Evolutionary conservation across 2,113 vertebrate genomes (phyloP), one percentile per base, ranked within the genome.

Genomic region (Platanista minor): DNA sequence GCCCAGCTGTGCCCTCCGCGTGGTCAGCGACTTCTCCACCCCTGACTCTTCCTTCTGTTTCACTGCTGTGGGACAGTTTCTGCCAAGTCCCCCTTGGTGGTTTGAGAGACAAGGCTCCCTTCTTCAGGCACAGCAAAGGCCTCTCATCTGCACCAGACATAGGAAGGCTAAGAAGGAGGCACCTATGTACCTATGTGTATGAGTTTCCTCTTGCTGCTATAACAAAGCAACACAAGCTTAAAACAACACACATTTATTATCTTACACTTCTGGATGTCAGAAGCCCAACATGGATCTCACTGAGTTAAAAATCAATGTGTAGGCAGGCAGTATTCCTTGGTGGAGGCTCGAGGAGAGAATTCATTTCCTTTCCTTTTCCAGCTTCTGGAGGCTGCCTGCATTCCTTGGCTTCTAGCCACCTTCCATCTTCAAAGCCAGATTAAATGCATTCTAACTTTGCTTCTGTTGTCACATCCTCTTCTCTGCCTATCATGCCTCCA

Each of bases 401-500:
- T 25, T 67, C 33, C 46, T 25, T 49, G 90, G 67, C 87, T 46
- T 2, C 1, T 18, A 25, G 20, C 5, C 6, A 0, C 0, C 20
- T 66, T 74, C 87, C 17, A 1, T 54, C 39, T 11, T n/a, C 62
- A 75, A 31, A 83, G 41, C 57, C 64, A 6, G 46, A 31, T 15
- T 31, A 62, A 31, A 33, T 25, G 5, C 18, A 4, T 52, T 33
- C 77, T 36, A 0, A 20, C 36, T 39, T n/a, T 39, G n/a, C 33
- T 39, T 82, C 21, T 62, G 0, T 27, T 1, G 0, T 12, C 59
- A n/a, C 43, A 1, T 43, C 29, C 14, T 29, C 31, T 8, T 7
- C 20, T 85, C n/a, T 80, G 18, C 23, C 8, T 10, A 1, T 27
- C 46, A 57, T 41, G 17, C 49, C 71, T 33, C 21, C 21, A 0